These are phyloP conservation scores for Callospermophilus lateralis DNA, from an alignment of 2,113 vertebrate genomes.

Conservation along the genomic window DNA sequence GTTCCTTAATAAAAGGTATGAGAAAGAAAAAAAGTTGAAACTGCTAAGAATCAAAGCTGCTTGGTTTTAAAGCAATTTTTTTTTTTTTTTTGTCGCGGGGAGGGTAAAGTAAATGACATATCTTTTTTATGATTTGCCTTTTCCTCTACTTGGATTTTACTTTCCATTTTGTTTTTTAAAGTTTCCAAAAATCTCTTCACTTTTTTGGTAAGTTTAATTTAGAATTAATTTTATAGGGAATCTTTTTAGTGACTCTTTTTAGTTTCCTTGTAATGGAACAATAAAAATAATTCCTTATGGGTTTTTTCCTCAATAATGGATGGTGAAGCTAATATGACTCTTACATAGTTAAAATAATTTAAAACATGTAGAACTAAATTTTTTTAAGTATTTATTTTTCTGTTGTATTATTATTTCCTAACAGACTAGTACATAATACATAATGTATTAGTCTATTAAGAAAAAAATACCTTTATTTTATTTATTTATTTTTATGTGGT, in stretches of 20 bases:
- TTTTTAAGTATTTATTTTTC: not conserved
- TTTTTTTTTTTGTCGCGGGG: not conserved
- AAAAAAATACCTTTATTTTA: no score
- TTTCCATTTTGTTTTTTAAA: constrained; percentile 1
- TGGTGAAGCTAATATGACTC: not conserved
- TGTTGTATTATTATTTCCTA: no score
- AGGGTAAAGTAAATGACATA: not conserved
- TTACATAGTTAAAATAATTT: constrained; percentile 42
- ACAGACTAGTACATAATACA: no score
- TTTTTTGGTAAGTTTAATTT: constrained; percentile 51
- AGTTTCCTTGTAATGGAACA: not conserved
- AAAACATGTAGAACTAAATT: constrained; percentile 31
- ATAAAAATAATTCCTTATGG: not conserved
- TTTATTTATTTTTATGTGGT: no score
- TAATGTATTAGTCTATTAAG: no score
- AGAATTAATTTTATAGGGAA: constrained; percentile 29
- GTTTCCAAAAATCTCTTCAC: constrained; percentile 21
- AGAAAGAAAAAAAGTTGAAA: not conserved
- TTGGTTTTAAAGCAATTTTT: constrained; percentile 35
- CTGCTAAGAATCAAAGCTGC: not conserved
- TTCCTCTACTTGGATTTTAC: not conserved
- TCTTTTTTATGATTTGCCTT: constrained; percentile 38
- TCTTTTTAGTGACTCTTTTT: not conserved
- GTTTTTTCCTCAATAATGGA: not conserved
- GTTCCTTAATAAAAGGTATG: not conserved